phyloP scores from a whole-genome alignment of 1,140 invertebrate species.

The Phymastichus coffea region DNA sequence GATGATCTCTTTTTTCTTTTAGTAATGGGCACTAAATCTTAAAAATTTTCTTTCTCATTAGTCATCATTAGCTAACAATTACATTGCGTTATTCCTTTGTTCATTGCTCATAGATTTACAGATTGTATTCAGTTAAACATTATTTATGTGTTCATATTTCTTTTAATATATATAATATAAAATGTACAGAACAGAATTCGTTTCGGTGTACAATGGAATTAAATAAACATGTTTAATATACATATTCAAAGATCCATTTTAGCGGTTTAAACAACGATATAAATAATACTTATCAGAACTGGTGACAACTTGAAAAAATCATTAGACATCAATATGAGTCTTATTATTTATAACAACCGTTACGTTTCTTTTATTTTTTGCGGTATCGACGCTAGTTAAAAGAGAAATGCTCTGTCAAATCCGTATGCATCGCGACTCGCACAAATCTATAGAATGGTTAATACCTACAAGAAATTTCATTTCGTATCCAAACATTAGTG shows the following conservation, averaged over 20 bases:
- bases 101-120: conserved; percentile 19
- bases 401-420: conserved; percentile 22
- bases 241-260: conserved; percentile 18
- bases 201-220: conserved; percentile 14
- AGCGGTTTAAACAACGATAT: conserved; percentile 23
- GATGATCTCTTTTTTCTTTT: not conserved
- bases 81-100: conserved; percentile 15
- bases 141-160: conserved; percentile 14
- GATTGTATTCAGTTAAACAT: conserved; percentile 16
- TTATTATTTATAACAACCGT: conserved; percentile 19
- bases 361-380: too few relatives aligned
- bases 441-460: not conserved
- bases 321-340: conserved; percentile 31
- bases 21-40: conserved; percentile 15
- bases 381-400: conserved; percentile 18
- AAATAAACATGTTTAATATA: conserved; percentile 10
- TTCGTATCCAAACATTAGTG: too few relatives aligned
- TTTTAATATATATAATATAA: conserved; percentile 13
- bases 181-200: conserved; percentile 22
- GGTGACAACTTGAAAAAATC: conserved; percentile 23
- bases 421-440: conserved; percentile 15
- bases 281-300: conserved; percentile 28
- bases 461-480: too few relatives aligned
- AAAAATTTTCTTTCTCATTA: conserved; percentile 21
- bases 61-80: conserved; percentile 9